These are phyloP conservation scores for Lepidurus couesii DNA, from an alignment of 1,140 invertebrate genomes.

Conservation along the genomic window DNA sequence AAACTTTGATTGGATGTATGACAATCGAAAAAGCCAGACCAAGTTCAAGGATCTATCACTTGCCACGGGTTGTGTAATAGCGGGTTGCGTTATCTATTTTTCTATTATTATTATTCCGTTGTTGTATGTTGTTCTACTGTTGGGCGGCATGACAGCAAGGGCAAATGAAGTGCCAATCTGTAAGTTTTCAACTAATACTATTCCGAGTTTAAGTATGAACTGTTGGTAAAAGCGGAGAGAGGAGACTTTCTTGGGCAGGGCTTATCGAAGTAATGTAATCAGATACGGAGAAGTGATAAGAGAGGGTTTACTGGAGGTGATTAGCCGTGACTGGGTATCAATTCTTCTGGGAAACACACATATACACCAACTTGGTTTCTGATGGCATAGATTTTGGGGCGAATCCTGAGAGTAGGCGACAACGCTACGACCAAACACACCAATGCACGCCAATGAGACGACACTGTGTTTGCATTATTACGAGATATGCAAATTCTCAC, in stretches of 20 bases:
- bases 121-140: no score
- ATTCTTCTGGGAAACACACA: not conserved
- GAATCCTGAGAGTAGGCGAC: not conserved
- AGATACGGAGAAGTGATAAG: not conserved
- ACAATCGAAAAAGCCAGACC: not conserved
- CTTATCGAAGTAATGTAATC: not conserved
- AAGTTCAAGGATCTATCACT: no score
- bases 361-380: not conserved
- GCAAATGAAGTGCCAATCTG: no score
- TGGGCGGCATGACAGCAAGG: no score
- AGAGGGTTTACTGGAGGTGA: not conserved
- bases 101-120: no score
- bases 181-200: no score
- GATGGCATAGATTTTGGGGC: not conserved
- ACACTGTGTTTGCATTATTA: not conserved
- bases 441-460: not conserved
- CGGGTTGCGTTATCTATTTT: no score
- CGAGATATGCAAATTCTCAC: not conserved
- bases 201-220: no score
- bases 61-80: no score
- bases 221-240: no score
- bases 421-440: not conserved
- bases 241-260: not conserved
- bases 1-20: not conserved
- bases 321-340: not conserved